Base-by-base conservation (phyloP, 2,888 invertebrate species). In the Crematogaster levior region DNA sequence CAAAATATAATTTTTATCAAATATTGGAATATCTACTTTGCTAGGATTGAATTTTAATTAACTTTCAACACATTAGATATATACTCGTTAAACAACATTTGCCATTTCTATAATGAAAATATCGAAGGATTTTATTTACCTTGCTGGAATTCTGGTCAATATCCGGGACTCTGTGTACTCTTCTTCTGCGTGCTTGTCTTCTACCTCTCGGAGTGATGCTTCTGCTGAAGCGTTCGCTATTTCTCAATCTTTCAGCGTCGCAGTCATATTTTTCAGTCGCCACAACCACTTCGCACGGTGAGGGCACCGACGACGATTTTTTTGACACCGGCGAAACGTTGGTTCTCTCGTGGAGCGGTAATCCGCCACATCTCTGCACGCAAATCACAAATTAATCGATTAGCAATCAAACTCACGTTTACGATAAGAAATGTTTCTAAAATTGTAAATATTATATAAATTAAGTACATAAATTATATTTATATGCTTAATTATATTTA, bases 171-270 rank as follows among this genome's bases (percentile, higher is more conserved):
- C 88, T 92, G 81, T 94, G 93, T 15, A 94, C 90, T 84, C 90
- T 90, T 43, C 93, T 90, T 60, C 93, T 91, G 18, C 93, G 89
- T n/a, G 92, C 92, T 63, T 92, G 92, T 68, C 95, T 94, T 77
- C 96, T 95, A 27, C 95, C 96, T 65, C 96, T 95, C 4, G 96
- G 95, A 18, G 95, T 95, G 18, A 96, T 94, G 3, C 96, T 95
- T 85, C 96, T 95, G 88, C 97, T 95, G 93, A 97, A 96, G 73
- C 96, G 95, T 92, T 97, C 97, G 90, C 95, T 96, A 87, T 95
- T 96, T 86, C 97, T 95, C 15, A 96, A 94, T 74, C 95, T 95
- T 90, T 97, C 97, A 80, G 96, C 96, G 90, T 97, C 96, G 90
- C 95, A 95, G 81, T 96, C 96, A 87, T 92, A 93, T 73, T 93